phyloP scores from a whole-genome alignment of 2,888 invertebrate genomes.

The Acrocyrtus sp. region DNA sequence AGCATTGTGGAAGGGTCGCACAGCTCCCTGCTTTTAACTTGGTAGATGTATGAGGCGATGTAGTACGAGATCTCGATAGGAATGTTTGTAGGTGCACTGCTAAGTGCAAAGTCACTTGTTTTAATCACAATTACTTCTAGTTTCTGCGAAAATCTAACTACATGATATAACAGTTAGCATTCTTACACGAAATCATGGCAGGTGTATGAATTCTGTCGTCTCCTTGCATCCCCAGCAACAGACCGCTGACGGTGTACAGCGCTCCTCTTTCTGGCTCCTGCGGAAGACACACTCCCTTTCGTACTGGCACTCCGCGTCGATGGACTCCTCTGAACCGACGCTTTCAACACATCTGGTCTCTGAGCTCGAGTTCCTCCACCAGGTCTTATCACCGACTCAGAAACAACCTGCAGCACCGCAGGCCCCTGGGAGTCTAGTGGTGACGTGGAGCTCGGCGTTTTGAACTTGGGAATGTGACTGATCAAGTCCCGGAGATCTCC shows the following conservation, averaged over 20 bases:
- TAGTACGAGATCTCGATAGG: slow-evolving; percentile 55
- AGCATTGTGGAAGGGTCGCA: slow-evolving; percentile 51
- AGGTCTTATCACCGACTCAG: slow-evolving; percentile 22
- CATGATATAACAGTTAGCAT: too few relatives aligned
- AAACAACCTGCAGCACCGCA: slow-evolving; percentile 35
- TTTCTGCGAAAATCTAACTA: background rate
- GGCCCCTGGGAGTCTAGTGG: slow-evolving; percentile 39
- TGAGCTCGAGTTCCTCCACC: background rate
- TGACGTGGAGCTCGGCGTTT: slow-evolving; percentile 55
- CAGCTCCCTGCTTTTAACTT: slow-evolving; percentile 39
- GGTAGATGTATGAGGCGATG: slow-evolving; percentile 55
- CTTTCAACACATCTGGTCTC: slow-evolving; percentile 34
- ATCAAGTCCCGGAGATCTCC: slow-evolving; percentile 50
- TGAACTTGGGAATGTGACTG: slow-evolving; percentile 50
- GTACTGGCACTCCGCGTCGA: slow-evolving; percentile 28
- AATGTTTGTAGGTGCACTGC: slow-evolving; percentile 53
- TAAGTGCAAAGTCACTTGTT: background rate
- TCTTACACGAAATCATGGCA: slow-evolving; percentile 43
- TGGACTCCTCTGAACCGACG: slow-evolving; percentile 22
- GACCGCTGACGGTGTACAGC: background rate
- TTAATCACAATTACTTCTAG: background rate
- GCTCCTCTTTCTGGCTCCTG: slow-evolving; percentile 5
- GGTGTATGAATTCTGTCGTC: slow-evolving; percentile 39
- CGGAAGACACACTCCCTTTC: background rate
- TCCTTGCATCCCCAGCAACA: slow-evolving; percentile 1